phyloP scores from a whole-genome alignment of 2,797 vertebrate genomes.

The Synanceia verrucosa region DNA sequence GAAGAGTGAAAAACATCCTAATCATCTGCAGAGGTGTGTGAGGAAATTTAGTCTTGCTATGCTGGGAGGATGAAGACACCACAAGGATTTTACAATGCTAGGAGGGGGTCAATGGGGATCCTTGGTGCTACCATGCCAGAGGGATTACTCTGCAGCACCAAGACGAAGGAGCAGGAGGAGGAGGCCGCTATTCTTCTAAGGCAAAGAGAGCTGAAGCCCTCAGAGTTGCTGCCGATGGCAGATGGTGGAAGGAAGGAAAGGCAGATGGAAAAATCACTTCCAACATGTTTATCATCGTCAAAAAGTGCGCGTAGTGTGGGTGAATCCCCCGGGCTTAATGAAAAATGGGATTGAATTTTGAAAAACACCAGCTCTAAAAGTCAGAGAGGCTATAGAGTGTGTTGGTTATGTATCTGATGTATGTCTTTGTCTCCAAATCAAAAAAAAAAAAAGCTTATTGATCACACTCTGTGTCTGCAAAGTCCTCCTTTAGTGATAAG shows the following conservation, averaged over 20 bases:
- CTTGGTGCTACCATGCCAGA: constrained; percentile 1
- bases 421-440: neutral
- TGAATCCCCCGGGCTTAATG: constrained; percentile 49
- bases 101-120: neutral
- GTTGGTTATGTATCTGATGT: neutral
- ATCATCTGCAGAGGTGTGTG: too few relatives aligned
- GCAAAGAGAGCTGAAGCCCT: constrained; percentile 34
- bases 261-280: constrained; percentile 75
- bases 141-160: constrained; percentile 3
- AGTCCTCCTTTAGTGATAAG: too few relatives aligned
- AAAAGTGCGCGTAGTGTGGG: constrained; percentile 9
- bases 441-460: too few relatives aligned
- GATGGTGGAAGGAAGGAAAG: constrained; percentile 68
- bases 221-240: constrained; percentile 60
- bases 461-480: too few relatives aligned
- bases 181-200: constrained; percentile 38
- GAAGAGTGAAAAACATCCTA: neutral
- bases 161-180: constrained; percentile 7
- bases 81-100: neutral
- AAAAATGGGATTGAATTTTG: constrained; percentile 54
- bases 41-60: too few relatives aligned
- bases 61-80: too few relatives aligned
- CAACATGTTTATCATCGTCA: constrained; percentile 70
- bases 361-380: constrained; percentile 27
- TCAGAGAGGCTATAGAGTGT: neutral